A percentile compares a stretch with the other conserved stretches of the same genome.
Evolutionary conservation across 2,888 invertebrate species (phyloP).

Genomic region (Cheilosia scutellata): DNA sequence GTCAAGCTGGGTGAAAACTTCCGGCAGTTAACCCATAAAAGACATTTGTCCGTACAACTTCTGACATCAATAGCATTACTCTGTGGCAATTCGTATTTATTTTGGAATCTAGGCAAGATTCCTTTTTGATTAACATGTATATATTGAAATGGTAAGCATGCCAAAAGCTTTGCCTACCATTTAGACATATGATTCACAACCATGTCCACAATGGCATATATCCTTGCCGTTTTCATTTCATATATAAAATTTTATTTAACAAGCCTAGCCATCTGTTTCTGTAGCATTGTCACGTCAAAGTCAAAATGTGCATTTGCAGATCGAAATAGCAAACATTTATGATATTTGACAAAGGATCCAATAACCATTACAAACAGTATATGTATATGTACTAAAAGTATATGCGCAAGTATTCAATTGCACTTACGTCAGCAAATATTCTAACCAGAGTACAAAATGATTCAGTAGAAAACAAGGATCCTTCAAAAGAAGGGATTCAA

Average conservation of each 20-base stretch:
- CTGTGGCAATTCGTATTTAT: too few species aligned
- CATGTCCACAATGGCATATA: too few species aligned
- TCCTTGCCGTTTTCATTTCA: background rate
- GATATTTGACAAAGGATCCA: conserved; percentile 34
- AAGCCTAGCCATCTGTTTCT: background rate
- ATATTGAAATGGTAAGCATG: too few species aligned
- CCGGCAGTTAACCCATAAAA: too few species aligned
- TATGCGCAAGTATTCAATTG: conserved; percentile 36
- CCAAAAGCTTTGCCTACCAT: too few species aligned
- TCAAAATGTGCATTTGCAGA: conserved; percentile 4
- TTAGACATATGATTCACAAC: too few species aligned
- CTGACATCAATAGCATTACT: too few species aligned
- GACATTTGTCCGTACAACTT: too few species aligned
- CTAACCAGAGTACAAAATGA: background rate
- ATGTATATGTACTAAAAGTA: conserved; percentile 1
- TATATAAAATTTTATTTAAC: background rate
- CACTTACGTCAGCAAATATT: conserved; percentile 33
- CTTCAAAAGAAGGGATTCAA: conserved; percentile 13
- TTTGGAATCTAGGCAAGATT: too few species aligned
- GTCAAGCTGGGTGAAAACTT: too few species aligned
- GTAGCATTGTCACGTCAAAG: conserved; percentile 1
- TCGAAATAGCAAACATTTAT: conserved; percentile 26
- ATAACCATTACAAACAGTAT: conserved; percentile 29
- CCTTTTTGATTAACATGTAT: too few species aligned
- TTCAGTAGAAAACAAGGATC: conserved; percentile 17